These are phyloP conservation scores for Bos indicus DNA, from an alignment of 2,113 vertebrate genomes.

Conservation along the genomic window DNA sequence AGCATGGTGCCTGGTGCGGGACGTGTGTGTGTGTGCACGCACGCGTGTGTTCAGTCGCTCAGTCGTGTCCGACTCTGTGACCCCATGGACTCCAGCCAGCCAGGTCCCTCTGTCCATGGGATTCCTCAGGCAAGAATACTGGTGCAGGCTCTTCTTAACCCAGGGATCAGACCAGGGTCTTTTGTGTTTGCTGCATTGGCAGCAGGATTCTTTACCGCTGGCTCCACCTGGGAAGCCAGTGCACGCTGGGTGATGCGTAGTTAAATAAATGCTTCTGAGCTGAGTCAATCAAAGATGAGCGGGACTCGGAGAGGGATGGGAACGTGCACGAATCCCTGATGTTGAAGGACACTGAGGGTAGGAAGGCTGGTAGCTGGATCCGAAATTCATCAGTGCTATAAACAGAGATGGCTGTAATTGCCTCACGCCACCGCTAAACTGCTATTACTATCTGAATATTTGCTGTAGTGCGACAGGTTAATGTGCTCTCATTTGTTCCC, in stretches of 20 bases:
- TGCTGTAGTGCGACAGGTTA: neutral
- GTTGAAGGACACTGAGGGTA: neutral
- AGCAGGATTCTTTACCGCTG: neutral
- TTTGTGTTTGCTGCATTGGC: neutral
- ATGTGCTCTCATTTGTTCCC: slow-evolving; percentile 19
- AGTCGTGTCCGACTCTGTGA: neutral
- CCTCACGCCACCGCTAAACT: neutral
- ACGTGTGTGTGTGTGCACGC: neutral
- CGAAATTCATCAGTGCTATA: neutral
- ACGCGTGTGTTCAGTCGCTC: neutral
- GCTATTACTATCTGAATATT: neutral
- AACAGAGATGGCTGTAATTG: neutral
- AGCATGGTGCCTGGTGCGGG: neutral
- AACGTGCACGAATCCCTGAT: neutral
- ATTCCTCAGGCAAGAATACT: neutral
- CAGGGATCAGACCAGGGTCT: neutral
- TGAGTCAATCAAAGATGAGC: neutral
- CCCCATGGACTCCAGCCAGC: neutral
- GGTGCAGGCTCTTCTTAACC: neutral
- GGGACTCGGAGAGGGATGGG: neutral
- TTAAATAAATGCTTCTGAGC: neutral
- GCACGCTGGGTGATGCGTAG: neutral
- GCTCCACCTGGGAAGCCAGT: neutral
- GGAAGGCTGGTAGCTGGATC: neutral
- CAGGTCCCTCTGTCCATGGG: neutral